Conservation (phyloP, 2,113 vertebrate species). For the Lates calcarifer region DNA sequence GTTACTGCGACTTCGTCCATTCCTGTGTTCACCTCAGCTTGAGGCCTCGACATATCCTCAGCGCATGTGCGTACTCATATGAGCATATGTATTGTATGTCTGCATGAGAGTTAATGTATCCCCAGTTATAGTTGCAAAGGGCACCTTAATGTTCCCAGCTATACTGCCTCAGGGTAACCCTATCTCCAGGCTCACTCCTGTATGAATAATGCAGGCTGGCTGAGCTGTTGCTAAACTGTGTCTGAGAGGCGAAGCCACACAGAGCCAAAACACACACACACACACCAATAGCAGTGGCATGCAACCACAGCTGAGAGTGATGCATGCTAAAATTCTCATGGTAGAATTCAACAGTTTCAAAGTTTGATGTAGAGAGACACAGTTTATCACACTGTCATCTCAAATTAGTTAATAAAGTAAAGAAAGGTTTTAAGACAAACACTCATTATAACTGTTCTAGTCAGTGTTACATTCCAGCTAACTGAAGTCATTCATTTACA, state of each 20-base stretch:
- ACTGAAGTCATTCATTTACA: background rate
- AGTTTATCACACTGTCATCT: background rate
- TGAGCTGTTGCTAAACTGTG: slow-evolving; percentile 87
- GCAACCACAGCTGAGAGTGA: slow-evolving; percentile 46
- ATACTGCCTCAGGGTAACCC: slow-evolving; percentile 87
- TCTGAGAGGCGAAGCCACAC: slow-evolving; percentile 84
- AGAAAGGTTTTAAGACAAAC: background rate
- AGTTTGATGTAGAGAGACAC: background rate
- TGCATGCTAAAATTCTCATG: slow-evolving; percentile 21
- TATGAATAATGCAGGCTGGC: slow-evolving; percentile 92
- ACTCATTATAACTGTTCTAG: background rate
- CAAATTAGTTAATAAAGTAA: background rate
- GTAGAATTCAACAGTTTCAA: background rate
- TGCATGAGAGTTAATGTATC: slow-evolving; percentile 61
- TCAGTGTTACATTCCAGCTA: background rate
- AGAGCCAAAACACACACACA: slow-evolving; percentile 73
- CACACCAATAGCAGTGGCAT: slow-evolving; percentile 25
- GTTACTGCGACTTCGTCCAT: slow-evolving; percentile 60
- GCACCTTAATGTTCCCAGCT: slow-evolving; percentile 79
- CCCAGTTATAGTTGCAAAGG: slow-evolving; percentile 76
- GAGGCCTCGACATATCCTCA: slow-evolving; percentile 1
- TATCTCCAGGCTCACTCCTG: slow-evolving; percentile 84
- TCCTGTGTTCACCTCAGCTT: slow-evolving; percentile 13
- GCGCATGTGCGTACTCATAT: slow-evolving; percentile 25
- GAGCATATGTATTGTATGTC: slow-evolving; percentile 62